Base-by-base conservation (phyloP, 2,113 vertebrate genomes). In the Gallinago undulata region DNA sequence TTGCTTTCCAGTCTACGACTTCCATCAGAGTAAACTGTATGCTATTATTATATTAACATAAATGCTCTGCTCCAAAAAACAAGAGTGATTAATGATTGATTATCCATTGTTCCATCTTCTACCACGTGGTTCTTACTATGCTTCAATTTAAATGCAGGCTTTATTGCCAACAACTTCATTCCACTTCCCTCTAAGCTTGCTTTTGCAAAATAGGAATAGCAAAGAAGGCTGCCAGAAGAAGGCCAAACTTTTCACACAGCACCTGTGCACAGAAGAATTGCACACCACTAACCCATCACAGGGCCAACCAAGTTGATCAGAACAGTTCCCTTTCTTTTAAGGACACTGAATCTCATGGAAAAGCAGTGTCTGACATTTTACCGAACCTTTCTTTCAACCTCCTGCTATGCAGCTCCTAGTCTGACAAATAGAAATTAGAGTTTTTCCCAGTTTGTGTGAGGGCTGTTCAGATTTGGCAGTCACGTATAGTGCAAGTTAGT, bases 401-500 rank as follows among this genome's bases (percentile, higher is more conserved):
- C 17, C 35, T 81, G 35, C 16, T 88, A 28, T 25, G 30, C 6
- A 75, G 15, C 67, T 92, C 39, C 47, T 77, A 19, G 17, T 69
- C 28, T 80, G 48, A 72, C 1, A 78, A 80, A 60, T 2, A 75
- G 37, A 80, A 74, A 67, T 77, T 5, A 33, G 33, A 7, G 5
- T 3, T 90, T 60, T 80, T 63, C 35, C 13, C 23, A 25, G 35
- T 68, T 86, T 10, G 7, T 66, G 15, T 48, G 19, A 59, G 6
- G 13, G 22, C 31, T 78, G 24, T 41, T 92, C 43, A 68, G 30
- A 64, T 57, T 53, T 75, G 8, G 15, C 27, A 60, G 24, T 67
- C 37, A 47, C 0, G 0, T 60, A 28, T 22, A 51, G 23, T 1
- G 1, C 19, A 63, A 53, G 12, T n/a, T 68, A 33, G 13, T 69